Evolutionary conservation across 1,140 invertebrate species (phyloP), one percentile per base, ranked within the genome.

Genomic region (Whitmania pigra): DNA sequence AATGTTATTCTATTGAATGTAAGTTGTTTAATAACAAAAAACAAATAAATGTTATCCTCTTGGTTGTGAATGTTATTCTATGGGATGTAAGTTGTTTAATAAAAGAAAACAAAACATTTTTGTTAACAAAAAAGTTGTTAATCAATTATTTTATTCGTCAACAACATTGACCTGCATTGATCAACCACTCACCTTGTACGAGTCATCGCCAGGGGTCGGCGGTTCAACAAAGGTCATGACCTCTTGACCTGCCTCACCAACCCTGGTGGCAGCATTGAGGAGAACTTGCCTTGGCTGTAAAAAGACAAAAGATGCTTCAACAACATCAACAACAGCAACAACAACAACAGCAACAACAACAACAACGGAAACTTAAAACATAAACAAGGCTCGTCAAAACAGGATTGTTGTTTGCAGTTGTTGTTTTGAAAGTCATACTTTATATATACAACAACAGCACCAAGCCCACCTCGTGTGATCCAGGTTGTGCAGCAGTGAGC

Each of bases 231-330:
- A 70, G 17, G 69, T 88, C n/a, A 99, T 85, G 0, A 99, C 90
- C 78, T 90, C 88, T 57, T 93, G 91, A 54, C 92, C 95, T 0
- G 94, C 93, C 81, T 99, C 94, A 5, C 96, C 95, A 31, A 99
- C 93, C 71, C 90, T 87, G 29, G 90, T 92, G 0, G 95, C 96
- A 11, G 95, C 94, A 79, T 91, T 91, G 20, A 99, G 85, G 7
- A 99, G 83, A 80, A 88, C 94, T 82, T 97, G 93, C 29, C 93
- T 86, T 0, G 93, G 90, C 87, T 91, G 83, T 55, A 75, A 78
- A 85, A 84, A 67, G 15, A 54, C n/a, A 75, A 20, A 27, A 69
- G 36, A 17, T 20, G 60, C 13, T 4, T 9, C 60, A 63, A 63
- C 2, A 49, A 49, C 43, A 49, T 7, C 43, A 27, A 63, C 60